Percentiles rank a stretch among this genome's conserved stretches.
phyloP scores from a whole-genome alignment of 2,888 invertebrate species.

The Nephrotoma guestfalica region DNA sequence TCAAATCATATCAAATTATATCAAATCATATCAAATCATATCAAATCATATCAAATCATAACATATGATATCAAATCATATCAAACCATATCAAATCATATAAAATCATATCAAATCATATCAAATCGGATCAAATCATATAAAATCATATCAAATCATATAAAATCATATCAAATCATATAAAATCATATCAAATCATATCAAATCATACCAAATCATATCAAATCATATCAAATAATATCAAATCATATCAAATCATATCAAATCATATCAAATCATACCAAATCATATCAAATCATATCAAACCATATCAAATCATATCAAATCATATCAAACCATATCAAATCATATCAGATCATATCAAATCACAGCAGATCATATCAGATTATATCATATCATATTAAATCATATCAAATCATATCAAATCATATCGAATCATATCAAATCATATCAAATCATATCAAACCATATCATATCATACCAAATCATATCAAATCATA shows the following conservation, averaged over 20 bases:
- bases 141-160: too few species aligned
- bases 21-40: not conserved
- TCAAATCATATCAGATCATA: too few species aligned
- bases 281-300: not conserved
- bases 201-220: not conserved
- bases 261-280: not conserved
- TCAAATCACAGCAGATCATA: too few species aligned
- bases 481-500: not conserved
- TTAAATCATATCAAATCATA: not conserved
- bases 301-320: too few species aligned
- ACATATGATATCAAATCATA: not conserved
- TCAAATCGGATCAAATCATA: not conserved
- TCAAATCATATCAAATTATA: too few species aligned
- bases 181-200: not conserved
- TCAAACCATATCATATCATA: not conserved
- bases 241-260: not conserved
- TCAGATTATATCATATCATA: too few species aligned
- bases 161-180: not conserved
- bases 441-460: not conserved
- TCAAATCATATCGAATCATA: not conserved
- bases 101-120: not conserved
- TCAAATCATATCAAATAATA: not conserved
- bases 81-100: not conserved
- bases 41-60: not conserved
- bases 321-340: too few species aligned